Evolutionary conservation across 2,113 vertebrate species (phyloP).

Genomic region (Holacanthus passer): DNA sequence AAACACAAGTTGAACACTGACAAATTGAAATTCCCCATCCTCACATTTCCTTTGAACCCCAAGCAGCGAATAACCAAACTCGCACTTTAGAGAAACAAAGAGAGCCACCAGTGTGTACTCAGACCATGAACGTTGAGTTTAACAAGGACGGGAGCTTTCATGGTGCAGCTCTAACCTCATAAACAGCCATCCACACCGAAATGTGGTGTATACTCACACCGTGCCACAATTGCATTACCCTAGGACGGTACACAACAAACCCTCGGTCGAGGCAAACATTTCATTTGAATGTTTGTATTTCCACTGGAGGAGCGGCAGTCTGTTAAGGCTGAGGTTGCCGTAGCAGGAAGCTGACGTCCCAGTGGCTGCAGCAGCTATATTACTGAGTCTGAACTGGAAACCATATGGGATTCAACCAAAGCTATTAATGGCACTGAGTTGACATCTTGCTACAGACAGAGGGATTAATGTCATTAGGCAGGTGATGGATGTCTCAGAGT

Average conservation of each 20-base stretch:
- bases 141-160: constrained; percentile 24
- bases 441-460: constrained; percentile 36
- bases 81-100: constrained; percentile 18
- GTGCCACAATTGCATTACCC: constrained; percentile 36
- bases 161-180: constrained; percentile 45
- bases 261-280: constrained; percentile 47
- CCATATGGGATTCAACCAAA: constrained; percentile 39
- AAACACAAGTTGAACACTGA: constrained; percentile 18
- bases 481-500: constrained; percentile 60
- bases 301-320: constrained; percentile 36
- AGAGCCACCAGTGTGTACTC: constrained; percentile 10
- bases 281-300: constrained; percentile 62
- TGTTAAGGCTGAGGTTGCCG: constrained; percentile 35
- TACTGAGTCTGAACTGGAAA: constrained; percentile 36
- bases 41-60: constrained; percentile 30
- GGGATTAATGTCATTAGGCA: constrained; percentile 70
- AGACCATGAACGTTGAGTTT: not conserved
- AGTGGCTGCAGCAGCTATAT: constrained; percentile 19
- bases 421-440: constrained; percentile 32
- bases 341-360: constrained; percentile 19
- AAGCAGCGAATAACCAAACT: constrained; percentile 26
- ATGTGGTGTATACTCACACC: constrained; percentile 23
- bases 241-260: constrained; percentile 7
- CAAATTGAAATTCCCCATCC: constrained; percentile 37
- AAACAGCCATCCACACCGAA: constrained; percentile 34